Percentiles rank a stretch among this genome's conserved stretches.
Evolutionary conservation across 2,888 invertebrate genomes (phyloP).

Genomic region (Parnassius apollo): DNA sequence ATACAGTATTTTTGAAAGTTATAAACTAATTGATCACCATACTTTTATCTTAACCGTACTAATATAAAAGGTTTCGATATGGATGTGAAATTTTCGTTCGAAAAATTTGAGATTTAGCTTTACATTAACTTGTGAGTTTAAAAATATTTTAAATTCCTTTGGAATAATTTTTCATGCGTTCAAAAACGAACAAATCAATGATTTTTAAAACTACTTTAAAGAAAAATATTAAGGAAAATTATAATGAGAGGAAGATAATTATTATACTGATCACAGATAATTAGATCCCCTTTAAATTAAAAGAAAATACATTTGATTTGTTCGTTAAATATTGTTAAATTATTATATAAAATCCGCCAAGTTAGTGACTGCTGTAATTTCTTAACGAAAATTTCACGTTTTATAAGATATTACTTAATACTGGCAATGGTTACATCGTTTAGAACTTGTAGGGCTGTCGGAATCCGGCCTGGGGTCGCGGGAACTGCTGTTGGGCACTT

Average conservation of each 20-base stretch:
- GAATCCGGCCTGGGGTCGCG: slow-evolving; percentile 61
- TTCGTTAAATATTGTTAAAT: neutral
- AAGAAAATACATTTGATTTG: neutral
- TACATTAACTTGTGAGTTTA: neutral
- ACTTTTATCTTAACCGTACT: slow-evolving; percentile 15
- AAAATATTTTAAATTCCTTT: neutral
- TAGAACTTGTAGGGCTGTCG: slow-evolving; percentile 71
- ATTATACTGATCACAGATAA: too few species aligned
- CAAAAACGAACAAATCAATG: neutral
- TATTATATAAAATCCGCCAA: neutral
- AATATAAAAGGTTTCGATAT: slow-evolving; percentile 1
- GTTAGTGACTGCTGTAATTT: slow-evolving; percentile 3
- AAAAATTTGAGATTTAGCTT: slow-evolving; percentile 5
- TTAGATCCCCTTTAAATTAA: neutral
- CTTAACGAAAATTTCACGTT: slow-evolving; percentile 8
- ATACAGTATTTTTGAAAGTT: slow-evolving; percentile 31
- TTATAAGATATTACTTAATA: slow-evolving; percentile 27
- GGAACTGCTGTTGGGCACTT: slow-evolving; percentile 47
- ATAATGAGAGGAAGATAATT: too few species aligned
- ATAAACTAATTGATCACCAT: slow-evolving; percentile 24
- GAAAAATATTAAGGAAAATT: too few species aligned
- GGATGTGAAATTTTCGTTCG: slow-evolving; percentile 14
- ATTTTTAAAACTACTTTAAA: neutral
- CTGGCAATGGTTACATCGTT: slow-evolving; percentile 32
- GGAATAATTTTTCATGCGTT: neutral